A percentile compares a stretch with the other conserved stretches of the same genome.
phyloP scores from a whole-genome alignment of 2,113 vertebrate genomes.

The Potamarius usumacintae region DNA sequence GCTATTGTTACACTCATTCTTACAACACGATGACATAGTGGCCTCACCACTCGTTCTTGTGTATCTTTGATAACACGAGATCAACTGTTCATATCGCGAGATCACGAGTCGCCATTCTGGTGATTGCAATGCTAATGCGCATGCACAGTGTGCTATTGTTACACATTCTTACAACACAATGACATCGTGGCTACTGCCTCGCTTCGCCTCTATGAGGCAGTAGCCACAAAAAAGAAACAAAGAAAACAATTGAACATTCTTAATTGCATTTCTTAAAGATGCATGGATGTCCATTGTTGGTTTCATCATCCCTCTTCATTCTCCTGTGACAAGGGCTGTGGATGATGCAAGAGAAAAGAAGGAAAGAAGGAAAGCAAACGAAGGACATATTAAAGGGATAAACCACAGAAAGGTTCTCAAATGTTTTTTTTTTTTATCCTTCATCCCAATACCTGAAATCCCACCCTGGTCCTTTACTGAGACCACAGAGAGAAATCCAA shows the following conservation, averaged over 20 bases:
- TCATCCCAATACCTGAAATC: slow-evolving; percentile 61
- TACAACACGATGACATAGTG: no score
- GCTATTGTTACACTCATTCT: not conserved
- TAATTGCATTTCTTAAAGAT: slow-evolving; percentile 66
- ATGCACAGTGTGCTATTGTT: no score
- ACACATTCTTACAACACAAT: no score
- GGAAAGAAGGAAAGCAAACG: not conserved
- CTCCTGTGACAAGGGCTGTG: slow-evolving; percentile 16
- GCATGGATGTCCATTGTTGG: slow-evolving; percentile 39
- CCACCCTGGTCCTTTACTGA: slow-evolving; percentile 59
- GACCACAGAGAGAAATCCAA: slow-evolving; percentile 74
- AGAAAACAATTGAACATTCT: slow-evolving; percentile 68
- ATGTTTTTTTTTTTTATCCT: slow-evolving; percentile 66
- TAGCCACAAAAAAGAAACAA: slow-evolving; percentile 51
- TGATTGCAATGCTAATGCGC: no score
- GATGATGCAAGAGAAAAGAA: not conserved
- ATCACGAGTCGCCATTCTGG: no score
- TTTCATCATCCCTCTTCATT: slow-evolving; percentile 56
- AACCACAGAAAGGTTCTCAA: slow-evolving; percentile 59
- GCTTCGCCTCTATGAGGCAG: no score
- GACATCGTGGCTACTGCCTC: no score
- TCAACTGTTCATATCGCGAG: no score
- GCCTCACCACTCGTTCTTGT: no score
- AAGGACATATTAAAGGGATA: slow-evolving; percentile 46
- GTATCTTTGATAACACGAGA: no score